A percentile compares a stretch with the other conserved stretches of the same genome.
Evolutionary conservation across 2,113 vertebrate species (phyloP).

Genomic region (Cepphus grylle): DNA sequence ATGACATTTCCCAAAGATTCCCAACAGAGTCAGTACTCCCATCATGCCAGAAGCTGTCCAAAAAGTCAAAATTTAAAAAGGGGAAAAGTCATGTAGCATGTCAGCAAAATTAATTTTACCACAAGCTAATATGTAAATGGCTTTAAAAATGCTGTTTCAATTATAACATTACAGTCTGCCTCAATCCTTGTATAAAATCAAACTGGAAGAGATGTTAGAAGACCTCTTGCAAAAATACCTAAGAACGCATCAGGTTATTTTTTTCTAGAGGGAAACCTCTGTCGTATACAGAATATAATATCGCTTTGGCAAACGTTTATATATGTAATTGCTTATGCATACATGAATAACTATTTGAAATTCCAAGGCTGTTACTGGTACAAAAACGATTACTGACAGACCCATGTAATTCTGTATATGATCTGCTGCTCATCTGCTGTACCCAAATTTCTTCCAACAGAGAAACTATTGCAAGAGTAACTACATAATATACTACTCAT

Average conservation of each 20-base stretch:
- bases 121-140: neutral
- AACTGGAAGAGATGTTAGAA: neutral
- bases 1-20: neutral
- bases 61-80: neutral
- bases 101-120: neutral
- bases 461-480: neutral
- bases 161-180: neutral
- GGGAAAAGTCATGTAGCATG: neutral
- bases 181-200: neutral
- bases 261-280: neutral
- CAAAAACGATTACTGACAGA: neutral
- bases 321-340: neutral
- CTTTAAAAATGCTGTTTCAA: neutral
- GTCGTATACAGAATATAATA: neutral
- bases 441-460: neutral
- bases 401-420: neutral
- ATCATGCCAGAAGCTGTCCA: neutral
- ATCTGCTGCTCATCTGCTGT: neutral
- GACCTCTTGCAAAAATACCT: neutral
- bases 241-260: neutral
- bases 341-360: neutral
- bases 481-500: neutral
- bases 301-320: neutral
- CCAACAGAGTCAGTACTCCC: neutral
- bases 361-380: neutral